These are phyloP conservation scores for Sternotherus odoratus DNA, from an alignment of 2,797 vertebrate species.

Conservation along the genomic window DNA sequence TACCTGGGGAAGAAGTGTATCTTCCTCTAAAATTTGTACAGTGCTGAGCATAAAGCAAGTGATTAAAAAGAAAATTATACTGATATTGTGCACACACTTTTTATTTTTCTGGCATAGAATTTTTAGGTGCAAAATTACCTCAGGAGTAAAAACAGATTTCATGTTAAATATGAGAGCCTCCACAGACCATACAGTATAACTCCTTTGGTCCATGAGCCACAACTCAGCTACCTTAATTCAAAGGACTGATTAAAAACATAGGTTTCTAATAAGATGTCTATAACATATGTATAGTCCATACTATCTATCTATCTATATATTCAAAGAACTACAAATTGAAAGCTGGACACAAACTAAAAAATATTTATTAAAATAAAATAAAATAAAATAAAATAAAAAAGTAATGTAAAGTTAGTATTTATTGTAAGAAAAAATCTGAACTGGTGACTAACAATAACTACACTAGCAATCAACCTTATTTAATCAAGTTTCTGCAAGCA, in stretches of 20 bases:
- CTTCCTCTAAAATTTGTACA: neutral
- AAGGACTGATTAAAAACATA: neutral
- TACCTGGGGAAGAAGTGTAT: neutral
- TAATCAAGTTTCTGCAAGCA: neutral
- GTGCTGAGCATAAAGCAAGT: neutral
- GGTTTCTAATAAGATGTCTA: neutral
- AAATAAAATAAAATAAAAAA: too few species aligned
- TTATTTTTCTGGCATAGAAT: neutral
- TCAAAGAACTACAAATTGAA: rapidly evolving
- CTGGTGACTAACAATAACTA: neutral
- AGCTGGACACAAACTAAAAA: neutral
- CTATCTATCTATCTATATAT: neutral
- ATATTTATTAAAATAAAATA: neutral
- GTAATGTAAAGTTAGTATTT: neutral
- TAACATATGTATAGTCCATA: neutral
- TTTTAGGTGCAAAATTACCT: neutral
- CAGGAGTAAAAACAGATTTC: neutral
- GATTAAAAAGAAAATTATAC: neutral
- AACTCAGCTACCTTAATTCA: neutral
- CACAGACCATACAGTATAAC: neutral
- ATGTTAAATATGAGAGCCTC: neutral
- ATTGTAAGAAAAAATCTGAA: neutral
- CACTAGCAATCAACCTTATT: neutral
- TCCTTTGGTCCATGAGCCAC: neutral
- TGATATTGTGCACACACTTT: neutral